A percentile compares a stretch with the other conserved stretches of the same genome.
Conservation (phyloP, 2,113 vertebrate genomes). For the Channa argus region DNA sequence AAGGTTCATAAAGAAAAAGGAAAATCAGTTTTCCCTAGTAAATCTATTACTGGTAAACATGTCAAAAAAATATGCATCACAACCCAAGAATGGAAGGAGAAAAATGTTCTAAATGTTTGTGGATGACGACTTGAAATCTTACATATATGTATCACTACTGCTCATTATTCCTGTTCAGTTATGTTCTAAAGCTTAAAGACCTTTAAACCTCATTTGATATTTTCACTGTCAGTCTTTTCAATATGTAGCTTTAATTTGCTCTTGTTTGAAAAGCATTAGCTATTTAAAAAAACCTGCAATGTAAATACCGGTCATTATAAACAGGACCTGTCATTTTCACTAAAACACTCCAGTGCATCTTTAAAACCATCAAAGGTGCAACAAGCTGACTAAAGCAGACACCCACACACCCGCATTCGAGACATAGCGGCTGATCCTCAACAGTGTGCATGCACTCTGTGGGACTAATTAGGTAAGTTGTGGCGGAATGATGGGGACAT, state of each 20-base stretch:
- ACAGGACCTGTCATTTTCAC: constrained; percentile 1
- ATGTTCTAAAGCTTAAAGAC: background rate
- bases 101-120: background rate
- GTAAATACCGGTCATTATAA: constrained; percentile 22
- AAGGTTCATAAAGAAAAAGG: too few species aligned
- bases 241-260: background rate
- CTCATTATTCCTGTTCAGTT: background rate
- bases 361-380: constrained; percentile 56
- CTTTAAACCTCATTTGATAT: constrained; percentile 16
- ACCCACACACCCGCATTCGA: constrained; percentile 39
- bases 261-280: background rate
- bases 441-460: constrained; percentile 50
- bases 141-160: too few species aligned
- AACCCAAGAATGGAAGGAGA: background rate
- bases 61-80: too few species aligned
- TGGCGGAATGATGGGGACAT: constrained; percentile 59
- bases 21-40: background rate
- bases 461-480: constrained; percentile 74
- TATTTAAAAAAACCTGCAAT: constrained; percentile 5
- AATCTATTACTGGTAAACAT: too few species aligned
- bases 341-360: constrained; percentile 19
- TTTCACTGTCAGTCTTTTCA: background rate
- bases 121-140: background rate
- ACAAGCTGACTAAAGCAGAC: constrained; percentile 54
- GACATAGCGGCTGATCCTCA: constrained; percentile 45